A percentile compares a stretch with the other conserved stretches of the same genome.
phyloP scores from a whole-genome alignment of 2,113 vertebrate species.

The Datnioides undecimradiatus region DNA sequence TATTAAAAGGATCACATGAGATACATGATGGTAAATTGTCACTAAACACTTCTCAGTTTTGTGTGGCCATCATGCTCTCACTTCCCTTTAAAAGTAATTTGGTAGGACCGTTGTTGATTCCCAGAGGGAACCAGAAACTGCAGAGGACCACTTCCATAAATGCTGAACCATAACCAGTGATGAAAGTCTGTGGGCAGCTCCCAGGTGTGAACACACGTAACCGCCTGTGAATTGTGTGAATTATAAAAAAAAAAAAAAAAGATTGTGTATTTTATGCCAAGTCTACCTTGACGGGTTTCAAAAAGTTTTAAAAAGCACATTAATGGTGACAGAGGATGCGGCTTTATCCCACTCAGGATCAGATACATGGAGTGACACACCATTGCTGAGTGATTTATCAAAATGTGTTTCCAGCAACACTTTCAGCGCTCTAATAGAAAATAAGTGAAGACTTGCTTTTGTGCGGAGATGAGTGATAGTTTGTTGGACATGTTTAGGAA shows the following conservation, averaged over 20 bases:
- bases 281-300: background rate
- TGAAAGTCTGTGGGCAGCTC: background rate
- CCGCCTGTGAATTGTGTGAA: no score
- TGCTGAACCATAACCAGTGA: background rate
- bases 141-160: background rate
- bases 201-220: no score
- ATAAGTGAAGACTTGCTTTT: conserved; percentile 33
- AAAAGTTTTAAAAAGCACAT: no score
- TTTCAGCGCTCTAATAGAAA: conserved; percentile 12
- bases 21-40: background rate
- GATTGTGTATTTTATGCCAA: background rate
- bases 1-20: background rate
- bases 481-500: conserved; percentile 67
- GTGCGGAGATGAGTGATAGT: conserved; percentile 51
- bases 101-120: background rate
- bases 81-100: conserved; percentile 13
- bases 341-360: background rate
- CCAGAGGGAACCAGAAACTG: background rate
- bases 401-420: no score
- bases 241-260: background rate
- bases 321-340: background rate
- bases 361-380: background rate
- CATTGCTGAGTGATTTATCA: background rate
- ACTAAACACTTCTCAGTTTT: background rate
- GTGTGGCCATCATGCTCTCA: background rate